These are phyloP conservation scores for Bagarius yarrelli DNA, from an alignment of 2,113 vertebrate genomes.

Conservation along the genomic window DNA sequence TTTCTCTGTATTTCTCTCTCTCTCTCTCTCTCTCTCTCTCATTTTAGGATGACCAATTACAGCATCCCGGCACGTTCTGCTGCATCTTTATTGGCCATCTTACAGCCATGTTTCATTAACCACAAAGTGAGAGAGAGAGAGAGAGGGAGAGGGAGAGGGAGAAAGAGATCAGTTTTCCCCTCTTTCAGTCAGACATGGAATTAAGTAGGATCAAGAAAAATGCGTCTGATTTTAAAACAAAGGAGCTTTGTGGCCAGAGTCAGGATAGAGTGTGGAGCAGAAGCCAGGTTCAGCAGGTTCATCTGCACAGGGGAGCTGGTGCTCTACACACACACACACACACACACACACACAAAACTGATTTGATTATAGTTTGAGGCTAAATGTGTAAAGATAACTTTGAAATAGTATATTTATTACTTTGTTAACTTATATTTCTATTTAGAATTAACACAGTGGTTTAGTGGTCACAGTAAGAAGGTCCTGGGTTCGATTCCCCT, in stretches of 20 bases:
- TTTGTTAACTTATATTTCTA: no score
- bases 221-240: conserved; percentile 31
- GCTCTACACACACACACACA: background rate
- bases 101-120: conserved; percentile 46
- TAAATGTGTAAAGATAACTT: background rate
- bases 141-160: conserved; percentile 4
- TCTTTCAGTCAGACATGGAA: conserved; percentile 32
- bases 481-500: no score
- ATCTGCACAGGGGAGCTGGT: background rate
- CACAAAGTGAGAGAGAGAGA: background rate
- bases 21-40: background rate
- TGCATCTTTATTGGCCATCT: conserved; percentile 44
- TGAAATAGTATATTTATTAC: no score
- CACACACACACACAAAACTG: conserved; percentile 7
- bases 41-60: conserved; percentile 41
- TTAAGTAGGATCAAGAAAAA: conserved; percentile 19
- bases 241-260: conserved; percentile 31
- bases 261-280: conserved; percentile 16
- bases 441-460: no score
- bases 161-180: conserved; percentile 37
- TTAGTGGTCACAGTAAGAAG: no score
- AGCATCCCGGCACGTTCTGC: conserved; percentile 24
- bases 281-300: conserved; percentile 11
- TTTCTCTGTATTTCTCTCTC: conserved; percentile 17
- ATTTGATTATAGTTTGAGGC: background rate